phyloP scores from a whole-genome alignment of 1,140 invertebrate species.

The Tyrophagus putrescentiae region DNA sequence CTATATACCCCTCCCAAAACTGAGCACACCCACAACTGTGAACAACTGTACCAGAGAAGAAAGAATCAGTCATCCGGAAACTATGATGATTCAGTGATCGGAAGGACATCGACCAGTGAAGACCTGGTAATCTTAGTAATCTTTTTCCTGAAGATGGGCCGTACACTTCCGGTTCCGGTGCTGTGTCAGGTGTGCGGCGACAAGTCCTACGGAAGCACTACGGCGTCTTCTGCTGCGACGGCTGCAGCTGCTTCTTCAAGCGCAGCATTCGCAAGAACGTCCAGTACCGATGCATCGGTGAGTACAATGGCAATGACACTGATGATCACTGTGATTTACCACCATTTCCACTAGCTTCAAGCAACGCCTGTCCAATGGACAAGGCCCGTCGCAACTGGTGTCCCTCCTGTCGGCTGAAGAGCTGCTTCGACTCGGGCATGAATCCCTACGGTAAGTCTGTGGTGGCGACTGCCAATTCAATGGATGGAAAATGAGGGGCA shows the following conservation, averaged over 20 bases:
- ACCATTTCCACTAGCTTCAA: slow-evolving; percentile 41
- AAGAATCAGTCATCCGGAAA: not conserved
- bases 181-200: slow-evolving; percentile 65
- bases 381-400: slow-evolving; percentile 74
- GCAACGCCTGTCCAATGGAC: slow-evolving; percentile 58
- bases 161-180: slow-evolving; percentile 49
- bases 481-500: slow-evolving; percentile 7
- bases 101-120: not conserved
- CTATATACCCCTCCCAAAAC: not conserved
- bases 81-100: too few relatives aligned
- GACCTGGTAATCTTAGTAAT: not conserved
- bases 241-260: slow-evolving; percentile 79
- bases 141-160: slow-evolving; percentile 34
- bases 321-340: slow-evolving; percentile 22
- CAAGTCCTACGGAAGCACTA: slow-evolving; percentile 75
- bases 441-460: slow-evolving; percentile 49
- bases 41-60: not conserved
- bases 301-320: slow-evolving; percentile 26
- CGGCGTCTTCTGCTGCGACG: slow-evolving; percentile 68
- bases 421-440: slow-evolving; percentile 62
- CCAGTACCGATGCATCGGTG: slow-evolving; percentile 59
- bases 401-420: slow-evolving; percentile 60
- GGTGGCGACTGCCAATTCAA: too few relatives aligned
- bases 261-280: slow-evolving; percentile 51
- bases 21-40: not conserved